Evolutionary conservation across 2,797 vertebrate species (phyloP), one percentile per base, ranked within the genome.

Genomic region (Myotis daubentonii): DNA sequence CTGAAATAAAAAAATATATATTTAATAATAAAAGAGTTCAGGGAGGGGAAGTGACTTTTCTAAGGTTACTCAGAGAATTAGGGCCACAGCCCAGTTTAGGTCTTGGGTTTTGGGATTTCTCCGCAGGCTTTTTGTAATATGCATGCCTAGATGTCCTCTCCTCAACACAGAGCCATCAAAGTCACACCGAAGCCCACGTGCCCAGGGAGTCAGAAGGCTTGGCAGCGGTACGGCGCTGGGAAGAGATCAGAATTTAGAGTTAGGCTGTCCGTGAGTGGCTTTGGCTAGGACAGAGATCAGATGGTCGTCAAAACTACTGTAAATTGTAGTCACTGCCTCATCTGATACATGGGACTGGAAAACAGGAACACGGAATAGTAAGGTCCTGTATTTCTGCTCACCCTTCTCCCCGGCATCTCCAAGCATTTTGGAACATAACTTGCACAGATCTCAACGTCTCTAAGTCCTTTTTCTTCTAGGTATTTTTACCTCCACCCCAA

Each of bases 391-490:
- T 80, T 84, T 97, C 55, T 80, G 57, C 38, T 86, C 25, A 72
- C 12, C 19, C 25, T 78, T 79, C 38, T 95, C 71, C 60, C 38
- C 47, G 71, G 62, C 36, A 68, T 55, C 60, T 82, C 41, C 19
- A 83, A 79, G 79, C n/a, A 62, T 49, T 74, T 66, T 53, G 47
- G 71, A 38, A 83, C 4, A 76, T 8, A 80, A 28, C 70, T 87
- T 78, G 51, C 15, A 65, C 38, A 91, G 22, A 79, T 71, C 33
- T 95, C 66, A 44, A 75, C 44, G n/a, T 66, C 20, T 89, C 16
- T 23, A 74, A 65, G 60, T 78, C 74, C 53, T 87, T 93, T 87
- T 28, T 62, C 80, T 96, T 90, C 49, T 51, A 76, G 49, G 30
- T 88, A 70, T 71, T 85, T 80, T 55, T 71, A 51, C 51, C 38